phyloP scores from a whole-genome alignment of 2,113 vertebrate genomes.

The Orthochromis indermauri region DNA sequence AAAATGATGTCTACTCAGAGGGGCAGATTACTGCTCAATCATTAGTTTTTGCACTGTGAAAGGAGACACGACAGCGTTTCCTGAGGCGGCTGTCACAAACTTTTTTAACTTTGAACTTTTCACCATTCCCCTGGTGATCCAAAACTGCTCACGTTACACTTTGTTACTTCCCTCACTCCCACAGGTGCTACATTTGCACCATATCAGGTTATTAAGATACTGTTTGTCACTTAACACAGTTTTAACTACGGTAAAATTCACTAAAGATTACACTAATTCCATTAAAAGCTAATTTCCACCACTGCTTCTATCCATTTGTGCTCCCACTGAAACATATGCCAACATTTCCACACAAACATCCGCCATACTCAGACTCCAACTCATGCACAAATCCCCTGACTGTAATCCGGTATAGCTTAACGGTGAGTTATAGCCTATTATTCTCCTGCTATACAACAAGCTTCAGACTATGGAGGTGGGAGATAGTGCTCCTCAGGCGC shows the following conservation, averaged over 20 bases:
- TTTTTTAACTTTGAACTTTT: background rate
- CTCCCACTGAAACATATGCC: background rate
- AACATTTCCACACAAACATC: background rate
- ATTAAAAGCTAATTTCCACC: background rate
- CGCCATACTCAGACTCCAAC: background rate
- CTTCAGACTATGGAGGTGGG: constrained; percentile 38
- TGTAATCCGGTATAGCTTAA: constrained; percentile 40
- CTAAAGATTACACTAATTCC: background rate
- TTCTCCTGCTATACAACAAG: constrained; percentile 27
- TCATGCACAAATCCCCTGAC: constrained; percentile 22
- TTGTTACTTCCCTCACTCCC: background rate
- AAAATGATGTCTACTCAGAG: background rate
- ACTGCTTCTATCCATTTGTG: background rate
- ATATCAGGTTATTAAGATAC: background rate
- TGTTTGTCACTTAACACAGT: background rate
- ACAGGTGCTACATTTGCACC: background rate
- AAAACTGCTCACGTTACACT: background rate
- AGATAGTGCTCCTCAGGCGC: constrained; percentile 39
- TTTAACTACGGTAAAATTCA: background rate
- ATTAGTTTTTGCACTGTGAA: background rate
- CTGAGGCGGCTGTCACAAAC: background rate
- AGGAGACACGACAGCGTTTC: background rate
- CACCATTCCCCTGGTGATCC: background rate
- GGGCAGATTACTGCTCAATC: background rate
- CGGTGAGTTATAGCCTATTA: constrained; percentile 53